Conservation (phyloP, 2,797 vertebrate species). For the Ibycter americanus region DNA sequence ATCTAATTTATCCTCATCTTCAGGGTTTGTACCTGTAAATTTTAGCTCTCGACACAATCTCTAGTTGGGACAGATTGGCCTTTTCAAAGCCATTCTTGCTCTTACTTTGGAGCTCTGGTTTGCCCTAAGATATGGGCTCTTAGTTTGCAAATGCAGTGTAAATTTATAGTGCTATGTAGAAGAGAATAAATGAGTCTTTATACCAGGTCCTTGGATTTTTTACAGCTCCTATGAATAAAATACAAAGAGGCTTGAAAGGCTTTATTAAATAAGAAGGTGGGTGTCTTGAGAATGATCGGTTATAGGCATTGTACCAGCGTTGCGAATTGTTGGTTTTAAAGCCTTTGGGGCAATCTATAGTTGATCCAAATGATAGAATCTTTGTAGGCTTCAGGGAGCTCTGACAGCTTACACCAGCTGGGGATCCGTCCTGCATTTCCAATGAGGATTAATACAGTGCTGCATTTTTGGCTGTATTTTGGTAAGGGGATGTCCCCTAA, state of each 20-base stretch:
- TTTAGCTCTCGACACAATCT: neutral
- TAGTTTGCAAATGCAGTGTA: slow-evolving; percentile 61
- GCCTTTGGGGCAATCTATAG: neutral
- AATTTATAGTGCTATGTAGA: slow-evolving; percentile 57
- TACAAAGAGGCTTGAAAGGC: slow-evolving; percentile 46
- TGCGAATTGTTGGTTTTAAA: slow-evolving; percentile 17
- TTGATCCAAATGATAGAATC: slow-evolving; percentile 16
- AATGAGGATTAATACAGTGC: accelerated
- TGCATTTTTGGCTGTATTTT: neutral
- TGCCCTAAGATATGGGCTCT: slow-evolving; percentile 53
- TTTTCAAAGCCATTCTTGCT: slow-evolving; percentile 31
- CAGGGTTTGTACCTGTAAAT: slow-evolving; percentile 9
- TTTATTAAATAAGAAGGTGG: slow-evolving; percentile 58
- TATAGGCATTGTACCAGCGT: neutral
- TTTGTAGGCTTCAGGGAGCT: neutral
- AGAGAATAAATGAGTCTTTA: slow-evolving; percentile 69
- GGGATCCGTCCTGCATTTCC: neutral
- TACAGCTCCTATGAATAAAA: slow-evolving; percentile 66
- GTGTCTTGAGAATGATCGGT: slow-evolving; percentile 19
- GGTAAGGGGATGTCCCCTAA: neutral
- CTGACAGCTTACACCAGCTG: neutral
- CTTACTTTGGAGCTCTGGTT: slow-evolving; percentile 36
- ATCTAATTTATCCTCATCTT: neutral
- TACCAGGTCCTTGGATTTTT: slow-evolving; percentile 33
- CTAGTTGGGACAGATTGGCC: slow-evolving; percentile 39